Conservation (phyloP, 2,888 invertebrate species). For the Lochmaea capreae region DNA sequence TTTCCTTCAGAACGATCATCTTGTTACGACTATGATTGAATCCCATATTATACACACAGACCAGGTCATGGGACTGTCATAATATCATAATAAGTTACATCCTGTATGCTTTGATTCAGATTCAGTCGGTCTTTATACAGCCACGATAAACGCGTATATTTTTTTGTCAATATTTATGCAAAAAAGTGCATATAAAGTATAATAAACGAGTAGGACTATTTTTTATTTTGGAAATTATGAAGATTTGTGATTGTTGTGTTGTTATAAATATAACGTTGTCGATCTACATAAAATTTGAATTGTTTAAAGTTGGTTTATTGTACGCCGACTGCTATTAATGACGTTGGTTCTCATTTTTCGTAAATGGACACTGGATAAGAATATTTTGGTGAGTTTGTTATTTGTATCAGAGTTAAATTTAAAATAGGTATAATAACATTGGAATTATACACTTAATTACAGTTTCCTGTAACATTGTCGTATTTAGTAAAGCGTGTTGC, state of each 20-base stretch:
- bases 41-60: slow-evolving; percentile 15
- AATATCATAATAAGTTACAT: slow-evolving; percentile 25
- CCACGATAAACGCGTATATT: slow-evolving; percentile 10
- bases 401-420: not conserved
- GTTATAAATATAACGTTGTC: slow-evolving; percentile 11
- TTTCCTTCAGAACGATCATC: not conserved
- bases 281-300: slow-evolving; percentile 15
- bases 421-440: not conserved
- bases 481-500: too few species aligned
- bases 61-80: slow-evolving; percentile 32
- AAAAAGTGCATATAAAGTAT: not conserved
- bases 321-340: slow-evolving; percentile 15
- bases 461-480: too few species aligned
- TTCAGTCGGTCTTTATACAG: slow-evolving; percentile 22
- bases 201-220: slow-evolving; percentile 6
- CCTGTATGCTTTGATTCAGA: slow-evolving; percentile 28
- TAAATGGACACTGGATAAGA: slow-evolving; percentile 21
- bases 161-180: slow-evolving; percentile 21
- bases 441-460: too few species aligned
- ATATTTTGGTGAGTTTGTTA: slow-evolving; percentile 21
- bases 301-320: slow-evolving; percentile 18
- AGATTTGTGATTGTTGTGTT: slow-evolving; percentile 5
- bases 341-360: slow-evolving; percentile 8
- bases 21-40: slow-evolving; percentile 14
- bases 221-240: slow-evolving; percentile 12